A percentile compares a stretch with the other conserved stretches of the same genome.
These are phyloP conservation scores for Gymnocephalus cernua DNA, from an alignment of 2,113 vertebrate species.

Conservation along the genomic window DNA sequence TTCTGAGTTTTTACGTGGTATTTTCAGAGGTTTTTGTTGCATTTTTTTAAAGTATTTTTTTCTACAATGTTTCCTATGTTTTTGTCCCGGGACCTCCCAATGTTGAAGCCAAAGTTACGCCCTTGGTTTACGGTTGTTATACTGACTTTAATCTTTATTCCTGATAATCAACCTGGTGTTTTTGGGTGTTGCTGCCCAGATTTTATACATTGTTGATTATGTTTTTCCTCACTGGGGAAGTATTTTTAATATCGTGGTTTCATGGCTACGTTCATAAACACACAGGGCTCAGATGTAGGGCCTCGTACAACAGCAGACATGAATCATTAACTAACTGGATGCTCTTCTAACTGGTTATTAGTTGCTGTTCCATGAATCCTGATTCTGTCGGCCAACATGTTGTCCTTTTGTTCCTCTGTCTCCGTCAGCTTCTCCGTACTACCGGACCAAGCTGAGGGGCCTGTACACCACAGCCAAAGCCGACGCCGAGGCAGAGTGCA, in stretches of 20 bases:
- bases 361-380: not conserved
- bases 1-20: no score
- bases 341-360: not conserved
- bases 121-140: no score
- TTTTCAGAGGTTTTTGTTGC: no score
- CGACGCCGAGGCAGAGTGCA: slow-evolving; percentile 93
- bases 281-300: not conserved
- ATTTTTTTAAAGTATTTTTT: no score
- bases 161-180: no score
- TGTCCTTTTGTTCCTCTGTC: not conserved
- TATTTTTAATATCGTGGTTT: not conserved
- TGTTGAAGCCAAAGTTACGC: no score
- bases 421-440: slow-evolving; percentile 91
- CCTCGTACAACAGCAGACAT: not conserved
- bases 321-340: slow-evolving; percentile 5
- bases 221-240: no score
- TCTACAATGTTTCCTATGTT: no score
- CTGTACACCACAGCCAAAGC: slow-evolving; percentile 94
- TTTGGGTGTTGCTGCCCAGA: no score
- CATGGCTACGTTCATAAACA: not conserved
- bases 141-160: no score
- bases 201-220: no score
- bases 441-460: slow-evolving; percentile 92
- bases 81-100: no score
- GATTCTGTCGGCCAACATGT: not conserved